A percentile compares a stretch with the other conserved stretches of the same genome.
Evolutionary conservation across 2,113 vertebrate species (phyloP).

Genomic region (Fregata magnificens): DNA sequence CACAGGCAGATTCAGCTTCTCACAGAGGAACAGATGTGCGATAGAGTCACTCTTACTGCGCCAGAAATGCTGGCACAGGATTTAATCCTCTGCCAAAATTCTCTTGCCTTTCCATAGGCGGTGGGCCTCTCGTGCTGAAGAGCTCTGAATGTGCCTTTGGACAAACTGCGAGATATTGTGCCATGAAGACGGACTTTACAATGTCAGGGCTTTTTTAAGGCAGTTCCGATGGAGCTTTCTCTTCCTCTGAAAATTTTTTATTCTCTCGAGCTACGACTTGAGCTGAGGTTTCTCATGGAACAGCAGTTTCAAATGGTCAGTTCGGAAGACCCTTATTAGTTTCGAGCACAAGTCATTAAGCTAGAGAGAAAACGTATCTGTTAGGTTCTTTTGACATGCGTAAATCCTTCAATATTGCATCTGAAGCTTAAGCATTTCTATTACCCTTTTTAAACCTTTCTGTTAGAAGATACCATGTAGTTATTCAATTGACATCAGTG

Average conservation of each 20-base stretch:
- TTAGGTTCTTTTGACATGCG: background rate
- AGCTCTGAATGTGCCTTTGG: background rate
- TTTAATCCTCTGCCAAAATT: background rate
- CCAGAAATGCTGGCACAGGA: background rate
- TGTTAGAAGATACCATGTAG: background rate
- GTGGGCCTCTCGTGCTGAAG: background rate
- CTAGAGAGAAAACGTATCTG: background rate
- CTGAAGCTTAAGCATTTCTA: background rate
- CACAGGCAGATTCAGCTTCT: slow-evolving; percentile 1
- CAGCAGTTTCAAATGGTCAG: background rate
- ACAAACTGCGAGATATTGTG: background rate
- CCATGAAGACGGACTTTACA: background rate
- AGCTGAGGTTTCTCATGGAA: background rate
- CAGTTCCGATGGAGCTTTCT: background rate
- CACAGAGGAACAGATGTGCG: background rate
- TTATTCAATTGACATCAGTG: background rate
- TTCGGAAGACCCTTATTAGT: background rate
- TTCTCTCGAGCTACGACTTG: background rate
- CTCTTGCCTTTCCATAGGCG: background rate
- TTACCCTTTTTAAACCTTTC: background rate
- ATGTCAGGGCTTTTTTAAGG: background rate
- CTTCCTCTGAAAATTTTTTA: background rate
- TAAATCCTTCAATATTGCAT: background rate
- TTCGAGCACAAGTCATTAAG: background rate
- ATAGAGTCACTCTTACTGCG: background rate